These are phyloP conservation scores for Tragopan temminckii DNA, from an alignment of 2,797 vertebrate species.

Conservation along the genomic window DNA sequence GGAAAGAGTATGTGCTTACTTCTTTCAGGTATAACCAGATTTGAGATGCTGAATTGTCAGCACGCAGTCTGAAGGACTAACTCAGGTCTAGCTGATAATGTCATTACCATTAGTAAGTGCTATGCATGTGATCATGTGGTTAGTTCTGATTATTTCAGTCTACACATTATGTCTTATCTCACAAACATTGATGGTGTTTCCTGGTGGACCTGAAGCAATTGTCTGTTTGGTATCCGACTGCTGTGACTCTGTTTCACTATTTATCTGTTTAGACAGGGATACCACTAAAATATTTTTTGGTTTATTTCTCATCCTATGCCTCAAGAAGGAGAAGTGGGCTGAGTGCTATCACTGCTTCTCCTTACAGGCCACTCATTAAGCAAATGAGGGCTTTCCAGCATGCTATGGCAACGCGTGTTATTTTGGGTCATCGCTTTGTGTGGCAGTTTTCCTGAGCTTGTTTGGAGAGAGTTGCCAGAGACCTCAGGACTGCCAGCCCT, in stretches of 20 bases:
- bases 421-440: background rate
- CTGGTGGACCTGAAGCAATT: background rate
- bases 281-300: background rate
- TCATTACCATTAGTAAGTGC: background rate
- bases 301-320: slow-evolving; percentile 8
- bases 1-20: background rate
- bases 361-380: slow-evolving; percentile 34
- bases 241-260: background rate
- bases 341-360: background rate
- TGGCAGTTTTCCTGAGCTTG: slow-evolving; percentile 7
- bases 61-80: background rate
- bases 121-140: background rate
- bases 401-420: background rate
- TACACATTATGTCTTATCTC: fast-evolving
- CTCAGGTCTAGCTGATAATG: background rate
- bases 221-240: background rate
- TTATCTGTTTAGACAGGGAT: background rate
- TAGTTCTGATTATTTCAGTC: background rate
- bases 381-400: slow-evolving; percentile 22
- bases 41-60: background rate
- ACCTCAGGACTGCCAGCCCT: background rate
- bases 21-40: background rate
- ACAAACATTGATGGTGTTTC: background rate
- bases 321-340: background rate
- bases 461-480: slow-evolving; percentile 47